Percentiles rank a stretch among this genome's conserved stretches.
Conservation (phyloP, 1,140 invertebrate species). For the Drosophila pruinosa region DNA sequence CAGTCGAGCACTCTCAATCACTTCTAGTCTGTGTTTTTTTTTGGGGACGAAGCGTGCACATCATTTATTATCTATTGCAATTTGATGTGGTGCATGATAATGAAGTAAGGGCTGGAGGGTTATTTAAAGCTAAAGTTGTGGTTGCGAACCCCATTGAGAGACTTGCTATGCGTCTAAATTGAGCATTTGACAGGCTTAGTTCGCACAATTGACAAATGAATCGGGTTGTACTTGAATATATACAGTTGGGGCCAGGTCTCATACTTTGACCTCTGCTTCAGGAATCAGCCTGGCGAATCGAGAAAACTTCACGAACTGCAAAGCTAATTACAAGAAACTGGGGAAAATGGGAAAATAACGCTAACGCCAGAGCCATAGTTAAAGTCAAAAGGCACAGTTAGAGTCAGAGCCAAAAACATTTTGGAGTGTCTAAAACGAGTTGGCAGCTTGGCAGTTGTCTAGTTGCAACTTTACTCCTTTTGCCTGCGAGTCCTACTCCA, state of each 20-base stretch:
- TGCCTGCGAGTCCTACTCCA: slow-evolving; percentile 1
- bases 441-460: slow-evolving; percentile 36
- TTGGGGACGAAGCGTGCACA: slow-evolving; percentile 22
- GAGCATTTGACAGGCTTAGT: background rate
- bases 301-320: slow-evolving; percentile 70
- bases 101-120: background rate
- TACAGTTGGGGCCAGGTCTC: background rate
- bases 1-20: background rate
- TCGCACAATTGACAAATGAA: slow-evolving; percentile 25
- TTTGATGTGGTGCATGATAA: slow-evolving; percentile 53
- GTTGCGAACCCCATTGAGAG: background rate
- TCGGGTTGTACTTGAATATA: background rate
- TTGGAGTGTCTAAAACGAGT: slow-evolving; percentile 42
- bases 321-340: slow-evolving; percentile 76
- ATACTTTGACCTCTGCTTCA: slow-evolving; percentile 1
- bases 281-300: slow-evolving; percentile 59
- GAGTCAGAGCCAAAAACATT: slow-evolving; percentile 31
- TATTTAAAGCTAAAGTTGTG: background rate
- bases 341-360: background rate
- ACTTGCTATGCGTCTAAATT: background rate
- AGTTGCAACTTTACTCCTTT: slow-evolving; percentile 15
- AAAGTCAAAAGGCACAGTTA: background rate
- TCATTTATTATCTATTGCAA: slow-evolving; percentile 79
- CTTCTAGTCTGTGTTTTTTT: background rate
- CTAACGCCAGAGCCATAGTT: slow-evolving; percentile 27